phyloP scores from a whole-genome alignment of 2,888 invertebrate genomes.

The Thyatira batis region DNA sequence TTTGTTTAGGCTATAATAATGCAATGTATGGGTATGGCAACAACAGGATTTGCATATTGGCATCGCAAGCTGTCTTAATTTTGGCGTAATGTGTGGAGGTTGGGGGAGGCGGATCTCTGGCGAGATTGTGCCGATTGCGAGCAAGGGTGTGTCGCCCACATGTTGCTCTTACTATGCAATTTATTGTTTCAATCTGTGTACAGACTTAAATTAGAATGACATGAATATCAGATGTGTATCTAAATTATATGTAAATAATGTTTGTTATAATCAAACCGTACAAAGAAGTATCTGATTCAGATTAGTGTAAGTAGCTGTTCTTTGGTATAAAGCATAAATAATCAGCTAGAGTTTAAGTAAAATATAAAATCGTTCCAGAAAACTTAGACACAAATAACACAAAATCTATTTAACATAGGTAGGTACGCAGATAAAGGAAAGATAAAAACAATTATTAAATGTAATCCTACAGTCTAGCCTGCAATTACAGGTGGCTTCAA shows the following conservation, averaged over 20 bases:
- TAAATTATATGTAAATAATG: not conserved
- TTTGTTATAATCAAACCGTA: too few species aligned
- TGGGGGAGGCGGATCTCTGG: slow-evolving; percentile 25
- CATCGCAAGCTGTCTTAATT: slow-evolving; percentile 78
- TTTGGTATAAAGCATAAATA: too few species aligned
- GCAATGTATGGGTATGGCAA: not conserved
- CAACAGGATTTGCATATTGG: slow-evolving; percentile 72
- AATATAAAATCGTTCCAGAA: not conserved
- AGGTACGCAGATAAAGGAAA: not conserved
- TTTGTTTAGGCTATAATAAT: slow-evolving; percentile 4
- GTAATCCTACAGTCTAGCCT: not conserved
- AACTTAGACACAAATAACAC: not conserved
- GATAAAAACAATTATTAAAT: slow-evolving; percentile 5
- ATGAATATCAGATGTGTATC: slow-evolving; percentile 49
- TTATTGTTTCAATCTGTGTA: slow-evolving; percentile 69
- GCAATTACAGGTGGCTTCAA: not conserved
- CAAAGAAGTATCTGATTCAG: too few species aligned
- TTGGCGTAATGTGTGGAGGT: slow-evolving; percentile 60
- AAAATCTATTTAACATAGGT: not conserved
- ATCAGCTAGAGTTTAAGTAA: too few species aligned
- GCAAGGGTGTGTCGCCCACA: slow-evolving; percentile 53
- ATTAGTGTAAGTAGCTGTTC: too few species aligned
- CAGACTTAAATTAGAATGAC: slow-evolving; percentile 49
- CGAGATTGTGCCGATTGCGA: slow-evolving; percentile 32
- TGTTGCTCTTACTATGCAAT: slow-evolving; percentile 70